Percentiles rank a stretch among this genome's conserved stretches.
Conservation (phyloP, 2,888 invertebrate species). For the Melanostoma scalare region DNA sequence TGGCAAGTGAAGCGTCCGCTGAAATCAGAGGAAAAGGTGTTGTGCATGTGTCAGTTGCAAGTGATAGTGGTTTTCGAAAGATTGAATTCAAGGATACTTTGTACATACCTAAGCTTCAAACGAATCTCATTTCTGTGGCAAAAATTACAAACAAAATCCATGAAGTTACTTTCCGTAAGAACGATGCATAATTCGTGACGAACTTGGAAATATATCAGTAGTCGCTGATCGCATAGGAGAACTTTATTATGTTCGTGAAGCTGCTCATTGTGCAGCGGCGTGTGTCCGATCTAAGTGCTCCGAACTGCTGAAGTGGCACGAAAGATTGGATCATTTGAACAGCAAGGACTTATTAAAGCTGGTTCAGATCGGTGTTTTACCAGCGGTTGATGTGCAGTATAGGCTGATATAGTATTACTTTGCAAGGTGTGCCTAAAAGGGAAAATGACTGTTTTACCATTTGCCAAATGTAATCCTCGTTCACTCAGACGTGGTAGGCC, state of each 20-base stretch:
- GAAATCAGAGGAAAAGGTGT: too few species aligned
- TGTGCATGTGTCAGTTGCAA: too few species aligned
- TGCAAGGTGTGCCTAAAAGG: background rate
- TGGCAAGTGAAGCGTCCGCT: constrained; percentile 36
- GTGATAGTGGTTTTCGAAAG: too few species aligned
- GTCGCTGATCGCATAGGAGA: constrained; percentile 55
- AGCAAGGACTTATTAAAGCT: too few species aligned
- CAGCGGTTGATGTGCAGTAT: constrained; percentile 1
- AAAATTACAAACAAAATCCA: constrained; percentile 59
- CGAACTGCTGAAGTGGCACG: constrained; percentile 3
- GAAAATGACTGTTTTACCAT: constrained; percentile 31
- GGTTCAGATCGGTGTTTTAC: too few species aligned
- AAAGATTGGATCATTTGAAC: too few species aligned
- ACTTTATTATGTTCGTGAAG: constrained; percentile 50
- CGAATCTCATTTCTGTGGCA: constrained; percentile 46
- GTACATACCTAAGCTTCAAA: constrained; percentile 52
- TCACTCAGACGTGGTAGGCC: constrained; percentile 54
- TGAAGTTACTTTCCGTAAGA: background rate
- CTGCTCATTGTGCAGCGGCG: constrained; percentile 26
- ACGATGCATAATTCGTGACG: background rate
- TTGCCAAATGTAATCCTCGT: background rate
- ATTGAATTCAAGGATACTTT: background rate
- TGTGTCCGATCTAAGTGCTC: constrained; percentile 55
- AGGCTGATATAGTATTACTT: constrained; percentile 13
- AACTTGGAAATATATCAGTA: too few species aligned